phyloP scores from a whole-genome alignment of 2,113 vertebrate genomes.

The Lophura nycthemera region DNA sequence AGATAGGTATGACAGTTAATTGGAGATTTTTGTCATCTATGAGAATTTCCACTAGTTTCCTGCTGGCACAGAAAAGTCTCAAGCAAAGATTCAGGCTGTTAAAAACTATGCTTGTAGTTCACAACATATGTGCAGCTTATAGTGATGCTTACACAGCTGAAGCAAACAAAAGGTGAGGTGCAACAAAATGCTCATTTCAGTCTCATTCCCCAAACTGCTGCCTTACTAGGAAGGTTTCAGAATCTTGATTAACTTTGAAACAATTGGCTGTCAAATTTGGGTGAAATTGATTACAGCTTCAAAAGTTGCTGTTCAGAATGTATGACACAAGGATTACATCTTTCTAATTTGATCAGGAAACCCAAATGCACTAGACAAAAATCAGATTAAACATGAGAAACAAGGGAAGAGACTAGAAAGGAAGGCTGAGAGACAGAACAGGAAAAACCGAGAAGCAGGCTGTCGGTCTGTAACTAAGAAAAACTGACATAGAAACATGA shows the following conservation, averaged over 20 bases:
- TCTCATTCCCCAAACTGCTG: background rate
- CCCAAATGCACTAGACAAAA: background rate
- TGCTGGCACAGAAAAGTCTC: background rate
- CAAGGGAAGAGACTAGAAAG: background rate
- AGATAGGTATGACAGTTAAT: background rate
- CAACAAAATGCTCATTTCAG: background rate
- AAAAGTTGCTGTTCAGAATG: background rate
- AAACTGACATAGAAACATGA: background rate
- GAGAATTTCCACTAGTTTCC: background rate
- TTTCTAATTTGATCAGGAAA: background rate
- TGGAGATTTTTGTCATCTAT: background rate
- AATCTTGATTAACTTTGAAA: background rate
- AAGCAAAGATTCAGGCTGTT: background rate
- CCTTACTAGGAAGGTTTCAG: background rate
- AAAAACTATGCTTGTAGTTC: background rate
- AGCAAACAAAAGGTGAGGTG: background rate
- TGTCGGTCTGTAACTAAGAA: background rate
- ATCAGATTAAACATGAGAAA: background rate
- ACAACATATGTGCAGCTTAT: accelerated
- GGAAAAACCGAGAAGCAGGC: background rate
- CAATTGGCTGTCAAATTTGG: background rate
- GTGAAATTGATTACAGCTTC: background rate
- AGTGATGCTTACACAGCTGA: background rate
- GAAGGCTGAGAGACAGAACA: background rate
- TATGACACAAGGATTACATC: background rate